Evolutionary conservation across 1,140 invertebrate genomes (phyloP), one percentile per base, ranked within the genome.

Genomic region (Drosophila simulans): DNA sequence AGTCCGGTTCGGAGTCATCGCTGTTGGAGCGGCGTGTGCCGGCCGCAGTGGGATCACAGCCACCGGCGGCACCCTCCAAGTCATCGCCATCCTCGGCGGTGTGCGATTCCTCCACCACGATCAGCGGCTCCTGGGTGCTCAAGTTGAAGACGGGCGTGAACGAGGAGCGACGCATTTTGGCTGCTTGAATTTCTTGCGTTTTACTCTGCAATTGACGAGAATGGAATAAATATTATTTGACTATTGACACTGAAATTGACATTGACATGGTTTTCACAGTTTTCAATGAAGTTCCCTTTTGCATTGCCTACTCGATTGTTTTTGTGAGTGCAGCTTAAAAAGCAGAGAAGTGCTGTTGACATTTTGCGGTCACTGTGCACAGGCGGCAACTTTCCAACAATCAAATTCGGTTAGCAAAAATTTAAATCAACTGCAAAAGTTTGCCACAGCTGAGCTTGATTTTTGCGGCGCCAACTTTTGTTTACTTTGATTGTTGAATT

Each of bases 51-150:
- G 75, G 69, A 64, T 89, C 84, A 27, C 48, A 76, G 7, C 89
- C 90, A 5, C 89, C 89, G 12, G 68, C 73, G 1, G 90, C 90
- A 42, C 93, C 94, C 34, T 92, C 93, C 27, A 80, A 84, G 20
- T 95, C 95, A 1, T 94, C 93, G 3, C 94, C 93, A 62, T 96
- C 95, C 69, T 96, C 95, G 57, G 93, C 92, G 15, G 93, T 93
- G 15, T 94, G 94, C 56, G 94, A 95, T 74, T 96, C 96, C 91
- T 97, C 96, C 10, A 97, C 96, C 49, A 97, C 96, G 78, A 97
- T 97, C 62, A 96, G 93, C 13, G 96, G 96, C 92, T 97, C 96
- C 48, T 92, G 92, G 39, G 89, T 93, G 70, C 91, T 93, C 69
- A 93, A 84, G 37, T 93, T 93, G 68, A 93, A 93, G 59, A 94